A percentile compares a stretch with the other conserved stretches of the same genome.
These are phyloP conservation scores for Larimichthys polyactis DNA, from an alignment of 2,113 vertebrate species.

Conservation along the genomic window DNA sequence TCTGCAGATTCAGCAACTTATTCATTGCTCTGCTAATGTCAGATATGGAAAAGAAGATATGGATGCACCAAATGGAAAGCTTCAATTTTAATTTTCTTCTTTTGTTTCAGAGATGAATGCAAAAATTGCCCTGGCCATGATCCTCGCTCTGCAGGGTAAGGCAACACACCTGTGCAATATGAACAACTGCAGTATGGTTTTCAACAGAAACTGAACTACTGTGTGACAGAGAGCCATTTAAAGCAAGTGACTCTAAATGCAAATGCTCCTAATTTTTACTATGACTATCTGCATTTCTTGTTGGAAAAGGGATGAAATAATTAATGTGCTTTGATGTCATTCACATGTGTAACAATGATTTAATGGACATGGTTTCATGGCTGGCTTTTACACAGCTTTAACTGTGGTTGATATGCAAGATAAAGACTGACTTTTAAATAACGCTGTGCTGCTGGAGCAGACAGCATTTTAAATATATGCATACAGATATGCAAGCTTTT, in stretches of 20 bases:
- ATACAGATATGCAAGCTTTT: neutral
- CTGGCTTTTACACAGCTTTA: neutral
- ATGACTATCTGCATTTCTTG: neutral
- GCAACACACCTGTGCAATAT: neutral
- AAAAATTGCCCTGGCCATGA: constrained; percentile 77
- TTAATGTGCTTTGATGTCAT: neutral
- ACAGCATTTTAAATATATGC: neutral
- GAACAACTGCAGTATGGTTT: neutral
- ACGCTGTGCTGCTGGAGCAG: neutral
- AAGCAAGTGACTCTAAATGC: neutral
- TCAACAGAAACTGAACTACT: neutral
- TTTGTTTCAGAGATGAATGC: constrained; percentile 81
- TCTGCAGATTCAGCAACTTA: neutral
- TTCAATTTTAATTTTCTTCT: neutral
- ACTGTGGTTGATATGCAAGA: neutral
- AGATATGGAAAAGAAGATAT: neutral
- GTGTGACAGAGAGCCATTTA: neutral
- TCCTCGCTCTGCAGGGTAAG: constrained; percentile 87
- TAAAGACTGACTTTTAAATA: constrained; percentile 1
- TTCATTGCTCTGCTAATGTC: neutral
- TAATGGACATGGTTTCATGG: neutral
- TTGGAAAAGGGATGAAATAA: neutral
- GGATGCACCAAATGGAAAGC: neutral
- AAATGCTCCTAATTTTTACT: neutral
- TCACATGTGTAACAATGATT: neutral